A percentile compares a stretch with the other conserved stretches of the same genome.
Evolutionary conservation across 1,140 invertebrate species (phyloP).

Genomic region (Heliconius hermathena): DNA sequence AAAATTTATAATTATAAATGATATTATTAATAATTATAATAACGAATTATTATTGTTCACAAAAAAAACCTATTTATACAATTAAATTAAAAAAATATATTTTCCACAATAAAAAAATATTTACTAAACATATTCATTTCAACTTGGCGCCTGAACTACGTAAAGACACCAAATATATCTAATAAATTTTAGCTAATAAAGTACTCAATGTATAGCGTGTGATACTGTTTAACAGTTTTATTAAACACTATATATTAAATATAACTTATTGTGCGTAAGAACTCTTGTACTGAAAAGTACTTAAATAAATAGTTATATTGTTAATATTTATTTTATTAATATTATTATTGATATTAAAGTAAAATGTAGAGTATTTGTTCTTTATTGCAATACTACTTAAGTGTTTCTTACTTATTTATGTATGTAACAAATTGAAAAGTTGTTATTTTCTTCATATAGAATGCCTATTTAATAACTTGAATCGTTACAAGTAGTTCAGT

Average conservation of each 20-base stretch:
- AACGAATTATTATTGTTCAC: constrained; percentile 12
- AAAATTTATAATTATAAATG: background rate
- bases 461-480: background rate
- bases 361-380: background rate
- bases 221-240: constrained; percentile 73
- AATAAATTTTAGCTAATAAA: constrained; percentile 68
- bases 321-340: constrained; percentile 22
- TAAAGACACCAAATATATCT: constrained; percentile 66
- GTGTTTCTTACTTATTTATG: background rate
- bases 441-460: background rate
- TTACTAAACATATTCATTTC: constrained; percentile 25
- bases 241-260: constrained; percentile 18
- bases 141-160: constrained; percentile 72
- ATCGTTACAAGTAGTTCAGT: too few species aligned
- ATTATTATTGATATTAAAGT: background rate
- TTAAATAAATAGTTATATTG: constrained; percentile 23
- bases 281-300: constrained; percentile 36
- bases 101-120: constrained; percentile 22
- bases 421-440: background rate
- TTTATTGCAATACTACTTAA: background rate
- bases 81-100: constrained; percentile 30
- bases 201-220: constrained; percentile 71
- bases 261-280: constrained; percentile 71
- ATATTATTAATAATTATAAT: background rate
- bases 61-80: constrained; percentile 2